Conservation (phyloP, 2,888 invertebrate genomes). For the Gerris lacustris region DNA sequence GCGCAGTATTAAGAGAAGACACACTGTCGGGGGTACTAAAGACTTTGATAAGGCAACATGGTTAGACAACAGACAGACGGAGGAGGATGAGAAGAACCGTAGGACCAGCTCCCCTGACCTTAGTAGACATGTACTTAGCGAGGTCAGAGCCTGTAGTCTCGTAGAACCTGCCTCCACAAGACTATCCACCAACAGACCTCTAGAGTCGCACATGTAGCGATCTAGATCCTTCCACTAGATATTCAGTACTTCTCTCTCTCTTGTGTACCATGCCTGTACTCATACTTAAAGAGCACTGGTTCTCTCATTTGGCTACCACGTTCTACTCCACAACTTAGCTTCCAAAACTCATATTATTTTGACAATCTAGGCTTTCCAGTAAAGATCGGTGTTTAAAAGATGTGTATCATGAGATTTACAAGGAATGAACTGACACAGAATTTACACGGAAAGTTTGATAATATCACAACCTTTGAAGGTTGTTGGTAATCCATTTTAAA, state of each 20-base stretch:
- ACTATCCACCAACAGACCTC: background rate
- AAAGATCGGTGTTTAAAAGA: too few species aligned
- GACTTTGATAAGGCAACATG: constrained; percentile 58
- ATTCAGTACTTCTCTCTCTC: background rate
- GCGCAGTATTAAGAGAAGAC: constrained; percentile 71
- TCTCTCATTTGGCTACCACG: too few species aligned
- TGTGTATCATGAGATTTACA: too few species aligned
- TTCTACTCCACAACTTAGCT: too few species aligned
- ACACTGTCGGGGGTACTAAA: constrained; percentile 87
- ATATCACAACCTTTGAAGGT: too few species aligned
- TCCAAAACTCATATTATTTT: too few species aligned
- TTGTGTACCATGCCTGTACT: too few species aligned
- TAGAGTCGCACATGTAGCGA: constrained; percentile 21
- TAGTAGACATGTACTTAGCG: constrained; percentile 34
- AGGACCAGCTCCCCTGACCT: constrained; percentile 51
- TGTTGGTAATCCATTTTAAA: too few species aligned
- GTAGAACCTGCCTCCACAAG: constrained; percentile 14
- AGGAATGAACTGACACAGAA: too few species aligned
- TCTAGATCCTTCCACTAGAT: constrained; percentile 3
- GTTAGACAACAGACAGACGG: constrained; percentile 44
- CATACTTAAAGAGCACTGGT: too few species aligned
- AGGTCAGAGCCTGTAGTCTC: constrained; percentile 27
- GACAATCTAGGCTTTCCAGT: too few species aligned
- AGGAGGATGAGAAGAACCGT: constrained; percentile 40
- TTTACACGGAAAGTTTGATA: too few species aligned